Base-by-base conservation (phyloP, 37 sponge, comb jelly and placozoan species). In the Agelas oroides region DNA sequence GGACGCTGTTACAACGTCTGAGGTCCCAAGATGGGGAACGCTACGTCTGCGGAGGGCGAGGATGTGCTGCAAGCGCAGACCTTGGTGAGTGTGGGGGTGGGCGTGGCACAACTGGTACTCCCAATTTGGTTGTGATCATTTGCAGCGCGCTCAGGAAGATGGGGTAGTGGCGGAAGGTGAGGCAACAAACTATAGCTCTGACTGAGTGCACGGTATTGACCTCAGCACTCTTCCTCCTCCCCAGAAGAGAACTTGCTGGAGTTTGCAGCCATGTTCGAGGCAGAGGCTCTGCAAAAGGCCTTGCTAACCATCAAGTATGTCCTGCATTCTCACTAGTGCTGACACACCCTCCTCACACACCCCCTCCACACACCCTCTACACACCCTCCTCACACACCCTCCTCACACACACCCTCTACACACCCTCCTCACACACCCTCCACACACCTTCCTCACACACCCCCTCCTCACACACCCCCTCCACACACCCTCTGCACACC, bases 231-330 rank as follows among this genome's bases (percentile, higher is more conserved):
- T 78, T 32, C 24, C 5, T 61, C 62, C 18, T 46, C 24, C 14
- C 59, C 3, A 56, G 77, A 62, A 15, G 84, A 77, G 32, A 89
- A 83, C 34, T 52, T 83, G 54, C 46, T 77, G 28, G 84, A 89
- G 71, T 83, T 89, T 25, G 57, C 76, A 33, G 17, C n/a, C 36
- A 72, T 89, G 62, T 82, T 82, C 64, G 18, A 77, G 25, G 31
- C 35, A 21, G 89, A 89, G 33, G 52, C 71, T 0, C 89, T 89
- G 25, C 76, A 77, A 53, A 89, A 89, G 38, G 77, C 89, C 32
- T 56, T 89, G 24, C 73, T 82, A 36, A 46, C 46, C 38, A 69
- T 89, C 41, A 89, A 83, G 89, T 89, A 71, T 20, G 69, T 66
- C 28, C 25, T 8, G 8, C 14, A 6, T 23, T 20, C 39, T 5